A percentile compares a stretch with the other conserved stretches of the same genome.
Evolutionary conservation across 2,888 invertebrate species (phyloP).

Genomic region (Polylopha cassiicola): DNA sequence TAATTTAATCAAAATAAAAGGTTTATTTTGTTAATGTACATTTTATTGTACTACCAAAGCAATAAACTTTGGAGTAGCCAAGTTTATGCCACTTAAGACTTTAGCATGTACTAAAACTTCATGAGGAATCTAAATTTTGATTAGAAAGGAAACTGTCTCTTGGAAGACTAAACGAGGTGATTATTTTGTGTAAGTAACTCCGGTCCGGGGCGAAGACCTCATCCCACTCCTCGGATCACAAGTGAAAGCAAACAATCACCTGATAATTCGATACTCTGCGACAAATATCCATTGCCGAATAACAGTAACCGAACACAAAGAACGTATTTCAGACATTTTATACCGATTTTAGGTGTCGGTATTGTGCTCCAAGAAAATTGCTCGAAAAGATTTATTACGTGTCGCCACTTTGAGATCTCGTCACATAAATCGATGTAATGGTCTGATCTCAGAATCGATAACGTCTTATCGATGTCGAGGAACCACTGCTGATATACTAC

Average conservation of each 20-base stretch:
- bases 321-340: constrained; percentile 37
- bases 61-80: too few species aligned
- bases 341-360: constrained; percentile 32
- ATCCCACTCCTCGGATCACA: constrained; percentile 7
- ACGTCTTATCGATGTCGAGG: constrained; percentile 42
- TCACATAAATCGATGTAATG: constrained; percentile 62
- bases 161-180: too few species aligned
- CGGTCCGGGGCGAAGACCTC: too few species aligned
- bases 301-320: constrained; percentile 31
- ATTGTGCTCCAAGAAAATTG: constrained; percentile 44
- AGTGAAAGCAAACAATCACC: constrained; percentile 27
- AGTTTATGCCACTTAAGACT: too few species aligned
- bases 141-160: too few species aligned
- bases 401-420: constrained; percentile 48
- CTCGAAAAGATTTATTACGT: constrained; percentile 51
- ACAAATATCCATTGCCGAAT: constrained; percentile 39
- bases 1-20: too few species aligned
- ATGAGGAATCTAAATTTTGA: too few species aligned
- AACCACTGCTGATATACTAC: constrained; percentile 41
- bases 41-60: too few species aligned
- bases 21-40: too few species aligned
- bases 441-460: constrained; percentile 49
- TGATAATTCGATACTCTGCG: constrained; percentile 34
- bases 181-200: too few species aligned
- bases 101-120: too few species aligned